These are phyloP conservation scores for Biston stratarius DNA, from an alignment of 2,888 invertebrate species.

Conservation along the genomic window DNA sequence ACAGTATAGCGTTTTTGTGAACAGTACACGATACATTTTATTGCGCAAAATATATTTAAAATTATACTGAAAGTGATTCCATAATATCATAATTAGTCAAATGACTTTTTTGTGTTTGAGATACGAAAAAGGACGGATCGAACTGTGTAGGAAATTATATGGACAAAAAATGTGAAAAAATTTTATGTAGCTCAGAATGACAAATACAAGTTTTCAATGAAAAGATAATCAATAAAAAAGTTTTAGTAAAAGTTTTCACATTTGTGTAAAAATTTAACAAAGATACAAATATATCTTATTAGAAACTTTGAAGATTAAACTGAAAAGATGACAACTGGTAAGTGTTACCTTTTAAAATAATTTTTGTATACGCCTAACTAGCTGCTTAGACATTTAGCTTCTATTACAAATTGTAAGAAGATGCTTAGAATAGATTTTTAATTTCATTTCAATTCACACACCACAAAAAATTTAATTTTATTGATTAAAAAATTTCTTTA, in stretches of 20 bases:
- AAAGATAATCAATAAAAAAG: slow-evolving; percentile 55
- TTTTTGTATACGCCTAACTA: not conserved
- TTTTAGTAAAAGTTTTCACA: slow-evolving; percentile 68
- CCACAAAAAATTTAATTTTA: too few relatives aligned
- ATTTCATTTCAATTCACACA: too few relatives aligned
- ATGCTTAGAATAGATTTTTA: too few relatives aligned
- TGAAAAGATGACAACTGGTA: slow-evolving; percentile 73
- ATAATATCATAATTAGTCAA: slow-evolving; percentile 7
- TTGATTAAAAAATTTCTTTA: too few relatives aligned
- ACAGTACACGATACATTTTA: slow-evolving; percentile 34
- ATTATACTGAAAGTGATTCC: slow-evolving; percentile 18
- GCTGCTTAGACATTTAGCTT: not conserved
- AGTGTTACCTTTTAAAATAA: slow-evolving; percentile 48
- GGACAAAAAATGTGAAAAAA: slow-evolving; percentile 14
- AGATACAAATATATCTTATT: slow-evolving; percentile 14
- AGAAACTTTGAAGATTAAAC: slow-evolving; percentile 22
- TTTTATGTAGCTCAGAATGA: slow-evolving; percentile 4
- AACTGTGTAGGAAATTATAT: slow-evolving; percentile 48
- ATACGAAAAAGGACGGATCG: slow-evolving; percentile 48
- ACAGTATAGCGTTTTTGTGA: slow-evolving; percentile 61
- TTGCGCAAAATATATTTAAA: slow-evolving; percentile 41
- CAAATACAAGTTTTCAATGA: slow-evolving; percentile 22
- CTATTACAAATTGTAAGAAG: too few relatives aligned
- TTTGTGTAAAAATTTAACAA: slow-evolving; percentile 15
- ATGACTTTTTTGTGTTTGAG: slow-evolving; percentile 16